A percentile compares a stretch with the other conserved stretches of the same genome.
These are phyloP conservation scores for Neostethus bicornis DNA, from an alignment of 2,797 vertebrate genomes.

Conservation along the genomic window DNA sequence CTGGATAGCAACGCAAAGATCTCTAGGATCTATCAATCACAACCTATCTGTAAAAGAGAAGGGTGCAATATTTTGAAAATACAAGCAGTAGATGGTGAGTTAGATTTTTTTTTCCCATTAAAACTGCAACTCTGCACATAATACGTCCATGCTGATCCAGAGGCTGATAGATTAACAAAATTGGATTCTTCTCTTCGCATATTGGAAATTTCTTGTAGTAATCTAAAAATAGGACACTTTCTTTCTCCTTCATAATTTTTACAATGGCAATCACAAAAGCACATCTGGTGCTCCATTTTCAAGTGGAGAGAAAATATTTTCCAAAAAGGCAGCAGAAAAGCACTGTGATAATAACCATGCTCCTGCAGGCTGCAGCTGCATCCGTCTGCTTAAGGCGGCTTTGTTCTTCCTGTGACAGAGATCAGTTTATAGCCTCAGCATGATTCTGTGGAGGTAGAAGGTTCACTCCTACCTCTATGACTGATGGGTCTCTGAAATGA, in stretches of 20 bases:
- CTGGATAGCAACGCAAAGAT: conserved; percentile 43
- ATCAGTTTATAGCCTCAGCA: conserved; percentile 62
- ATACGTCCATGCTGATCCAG: not conserved
- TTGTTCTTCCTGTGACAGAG: conserved; percentile 55
- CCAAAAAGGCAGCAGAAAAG: conserved; percentile 45
- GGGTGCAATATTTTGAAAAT: conserved; percentile 15
- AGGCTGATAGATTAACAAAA: not conserved
- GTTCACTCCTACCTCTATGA: conserved; percentile 60
- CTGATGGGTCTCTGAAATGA: conserved; percentile 63
- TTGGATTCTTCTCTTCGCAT: conserved; percentile 4
- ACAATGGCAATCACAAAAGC: conserved; percentile 40
- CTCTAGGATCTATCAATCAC: conserved; percentile 48
- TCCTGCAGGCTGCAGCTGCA: conserved; percentile 52
- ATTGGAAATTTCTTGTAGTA: conserved; percentile 7
- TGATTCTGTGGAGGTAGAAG: conserved; percentile 60
- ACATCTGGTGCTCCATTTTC: conserved; percentile 54
- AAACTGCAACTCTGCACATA: not conserved
- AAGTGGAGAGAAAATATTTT: conserved; percentile 40
- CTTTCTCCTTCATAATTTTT: conserved; percentile 8
- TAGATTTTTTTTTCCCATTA: conserved; percentile 18
- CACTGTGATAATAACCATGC: conserved; percentile 41
- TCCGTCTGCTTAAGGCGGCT: conserved; percentile 48
- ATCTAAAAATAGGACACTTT: conserved; percentile 11
- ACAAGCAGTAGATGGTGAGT: conserved; percentile 21
- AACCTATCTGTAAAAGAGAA: conserved; percentile 25